Conservation (phyloP, 2,797 vertebrate genomes). For the Balearica regulorum region DNA sequence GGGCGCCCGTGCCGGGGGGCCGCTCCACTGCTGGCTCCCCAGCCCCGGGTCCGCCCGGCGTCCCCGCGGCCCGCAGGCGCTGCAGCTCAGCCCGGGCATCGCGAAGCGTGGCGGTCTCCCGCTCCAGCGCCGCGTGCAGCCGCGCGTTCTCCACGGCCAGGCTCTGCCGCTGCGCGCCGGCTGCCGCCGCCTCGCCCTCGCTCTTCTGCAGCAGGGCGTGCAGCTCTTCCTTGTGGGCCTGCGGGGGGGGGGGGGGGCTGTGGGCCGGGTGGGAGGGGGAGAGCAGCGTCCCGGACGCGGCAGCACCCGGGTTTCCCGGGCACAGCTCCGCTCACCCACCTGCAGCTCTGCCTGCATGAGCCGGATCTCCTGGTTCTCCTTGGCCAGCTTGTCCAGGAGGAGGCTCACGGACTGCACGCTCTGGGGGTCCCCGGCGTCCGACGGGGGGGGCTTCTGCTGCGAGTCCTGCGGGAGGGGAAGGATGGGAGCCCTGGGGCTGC, state of each 20-base stretch:
- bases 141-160: slow-evolving; percentile 77
- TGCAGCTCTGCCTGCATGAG: slow-evolving; percentile 85
- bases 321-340: slow-evolving; percentile 66
- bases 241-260: background rate
- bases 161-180: background rate
- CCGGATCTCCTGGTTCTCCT: slow-evolving; percentile 83
- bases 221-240: slow-evolving; percentile 87
- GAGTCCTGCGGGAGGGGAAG: background rate
- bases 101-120: slow-evolving; percentile 74
- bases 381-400: slow-evolving; percentile 80
- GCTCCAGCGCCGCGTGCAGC: slow-evolving; percentile 80
- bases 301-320: no score
- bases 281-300: background rate
- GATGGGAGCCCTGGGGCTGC: background rate
- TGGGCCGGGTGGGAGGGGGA: accelerated
- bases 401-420: slow-evolving; percentile 69
- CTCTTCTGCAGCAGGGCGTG: slow-evolving; percentile 64
- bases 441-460: background rate
- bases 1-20: accelerated
- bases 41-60: slow-evolving; percentile 58
- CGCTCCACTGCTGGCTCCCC: slow-evolving; percentile 32
- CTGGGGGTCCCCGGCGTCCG: background rate
- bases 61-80: slow-evolving; percentile 73
- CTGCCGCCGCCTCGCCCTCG: slow-evolving; percentile 29
- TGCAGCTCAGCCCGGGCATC: slow-evolving; percentile 80